Conservation (phyloP, 2,113 vertebrate genomes). For the Platycercus adscitus region DNA sequence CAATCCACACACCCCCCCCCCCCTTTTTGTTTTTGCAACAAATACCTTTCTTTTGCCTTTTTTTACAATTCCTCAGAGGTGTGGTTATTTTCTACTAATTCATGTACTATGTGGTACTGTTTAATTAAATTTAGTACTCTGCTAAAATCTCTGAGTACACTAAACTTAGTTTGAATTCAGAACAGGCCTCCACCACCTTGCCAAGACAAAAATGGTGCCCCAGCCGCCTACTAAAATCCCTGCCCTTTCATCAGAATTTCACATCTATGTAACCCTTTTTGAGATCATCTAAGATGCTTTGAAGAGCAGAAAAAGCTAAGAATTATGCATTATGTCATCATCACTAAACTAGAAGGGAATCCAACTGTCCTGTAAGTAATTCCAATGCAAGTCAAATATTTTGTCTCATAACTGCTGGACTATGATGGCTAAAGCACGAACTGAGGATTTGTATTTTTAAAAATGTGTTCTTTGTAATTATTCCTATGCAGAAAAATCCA, state of each 20-base stretch:
- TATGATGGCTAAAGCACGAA: neutral
- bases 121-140: neutral
- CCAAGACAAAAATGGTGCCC: neutral
- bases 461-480: neutral
- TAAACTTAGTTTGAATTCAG: conserved; percentile 4
- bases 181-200: neutral
- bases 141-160: neutral
- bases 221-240: neutral
- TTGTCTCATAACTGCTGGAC: neutral
- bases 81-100: neutral
- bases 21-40: neutral
- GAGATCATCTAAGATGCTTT: neutral
- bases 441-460: neutral
- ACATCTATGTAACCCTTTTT: neutral
- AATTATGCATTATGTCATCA: neutral
- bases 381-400: neutral
- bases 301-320: neutral
- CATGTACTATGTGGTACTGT: neutral
- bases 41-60: neutral
- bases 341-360: neutral
- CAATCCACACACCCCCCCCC: too few species aligned
- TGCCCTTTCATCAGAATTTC: neutral
- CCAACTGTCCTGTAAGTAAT: neutral
- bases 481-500: neutral
- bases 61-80: neutral